Percentiles rank a stretch among this genome's conserved stretches.
Evolutionary conservation across 2,888 invertebrate species (phyloP).

Genomic region (Erebia palarica): DNA sequence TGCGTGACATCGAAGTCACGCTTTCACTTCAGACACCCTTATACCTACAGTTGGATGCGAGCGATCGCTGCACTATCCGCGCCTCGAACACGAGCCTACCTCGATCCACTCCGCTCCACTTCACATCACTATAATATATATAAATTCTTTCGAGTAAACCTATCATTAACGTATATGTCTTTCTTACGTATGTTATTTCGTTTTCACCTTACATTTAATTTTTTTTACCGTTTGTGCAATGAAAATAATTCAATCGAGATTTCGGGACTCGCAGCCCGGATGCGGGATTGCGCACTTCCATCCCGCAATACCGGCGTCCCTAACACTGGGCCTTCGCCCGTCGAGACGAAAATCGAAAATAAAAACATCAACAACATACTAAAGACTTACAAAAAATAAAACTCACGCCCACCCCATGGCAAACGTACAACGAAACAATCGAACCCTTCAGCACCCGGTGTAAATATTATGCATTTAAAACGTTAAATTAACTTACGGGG

Average conservation of each 20-base stretch:
- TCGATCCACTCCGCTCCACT: conserved; percentile 18
- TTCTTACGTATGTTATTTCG: conserved; percentile 82
- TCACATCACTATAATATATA: conserved; percentile 50
- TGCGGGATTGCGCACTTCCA: conserved; percentile 32
- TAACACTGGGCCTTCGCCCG: conserved; percentile 34
- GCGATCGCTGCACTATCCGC: conserved; percentile 46
- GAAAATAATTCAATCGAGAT: conserved; percentile 50
- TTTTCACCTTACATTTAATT: conserved; percentile 69
- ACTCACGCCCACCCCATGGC: conserved; percentile 31
- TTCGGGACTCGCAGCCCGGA: conserved; percentile 29
- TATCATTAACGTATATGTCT: conserved; percentile 82
- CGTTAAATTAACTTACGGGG: conserved; percentile 54
- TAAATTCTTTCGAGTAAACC: conserved; percentile 78
- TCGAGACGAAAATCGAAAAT: conserved; percentile 43
- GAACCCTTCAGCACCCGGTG: conserved; percentile 58
- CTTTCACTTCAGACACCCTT: not conserved
- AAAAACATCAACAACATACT: conserved; percentile 49
- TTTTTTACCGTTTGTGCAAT: conserved; percentile 70
- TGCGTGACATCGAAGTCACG: not conserved
- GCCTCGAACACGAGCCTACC: conserved; percentile 43
- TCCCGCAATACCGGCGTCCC: not conserved
- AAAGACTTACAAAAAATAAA: conserved; percentile 48
- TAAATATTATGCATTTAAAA: conserved; percentile 61
- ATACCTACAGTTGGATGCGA: not conserved
- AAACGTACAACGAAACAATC: conserved; percentile 43